These are phyloP conservation scores for Drosophila mimetica DNA, from an alignment of 2,888 invertebrate species.

Conservation along the genomic window DNA sequence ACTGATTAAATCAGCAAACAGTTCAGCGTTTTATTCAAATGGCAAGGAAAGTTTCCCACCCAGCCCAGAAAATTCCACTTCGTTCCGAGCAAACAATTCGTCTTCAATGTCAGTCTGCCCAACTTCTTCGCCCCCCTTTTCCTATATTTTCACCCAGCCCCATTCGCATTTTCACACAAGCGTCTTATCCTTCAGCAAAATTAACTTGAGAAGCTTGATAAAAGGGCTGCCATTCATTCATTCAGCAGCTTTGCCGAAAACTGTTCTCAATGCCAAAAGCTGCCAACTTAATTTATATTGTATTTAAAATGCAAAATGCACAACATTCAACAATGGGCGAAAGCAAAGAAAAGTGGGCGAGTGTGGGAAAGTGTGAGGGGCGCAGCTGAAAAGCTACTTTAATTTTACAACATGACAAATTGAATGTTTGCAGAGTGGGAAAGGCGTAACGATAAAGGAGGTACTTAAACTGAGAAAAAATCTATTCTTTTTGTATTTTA, in stretches of 20 bases:
- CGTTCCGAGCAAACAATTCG: constrained; percentile 30
- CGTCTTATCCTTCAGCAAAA: constrained; percentile 39
- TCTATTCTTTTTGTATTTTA: too few species aligned
- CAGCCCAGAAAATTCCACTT: constrained; percentile 17
- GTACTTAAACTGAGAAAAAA: background rate
- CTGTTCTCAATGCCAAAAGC: constrained; percentile 45
- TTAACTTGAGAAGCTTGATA: constrained; percentile 59
- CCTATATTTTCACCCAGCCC: background rate
- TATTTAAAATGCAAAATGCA: constrained; percentile 56
- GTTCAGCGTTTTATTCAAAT: constrained; percentile 7
- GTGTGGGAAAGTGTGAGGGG: constrained; percentile 3
- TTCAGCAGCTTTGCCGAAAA: constrained; percentile 46
- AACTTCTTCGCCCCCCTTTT: background rate
- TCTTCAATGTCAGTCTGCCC: constrained; percentile 30
- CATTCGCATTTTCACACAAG: constrained; percentile 2
- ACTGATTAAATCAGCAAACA: constrained; percentile 19
- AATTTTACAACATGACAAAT: constrained; percentile 75
- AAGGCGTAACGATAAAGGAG: constrained; percentile 7
- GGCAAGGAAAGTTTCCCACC: constrained; percentile 1
- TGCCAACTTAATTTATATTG: constrained; percentile 76
- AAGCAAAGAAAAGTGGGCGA: constrained; percentile 5
- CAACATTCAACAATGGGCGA: constrained; percentile 32
- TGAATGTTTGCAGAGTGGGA: constrained; percentile 56
- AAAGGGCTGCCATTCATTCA: constrained; percentile 53
- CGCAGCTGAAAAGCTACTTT: constrained; percentile 41